Evolutionary conservation across 2,888 invertebrate genomes (phyloP), one percentile per base, ranked within the genome.

Genomic region (Macrosoma leucophasiata): DNA sequence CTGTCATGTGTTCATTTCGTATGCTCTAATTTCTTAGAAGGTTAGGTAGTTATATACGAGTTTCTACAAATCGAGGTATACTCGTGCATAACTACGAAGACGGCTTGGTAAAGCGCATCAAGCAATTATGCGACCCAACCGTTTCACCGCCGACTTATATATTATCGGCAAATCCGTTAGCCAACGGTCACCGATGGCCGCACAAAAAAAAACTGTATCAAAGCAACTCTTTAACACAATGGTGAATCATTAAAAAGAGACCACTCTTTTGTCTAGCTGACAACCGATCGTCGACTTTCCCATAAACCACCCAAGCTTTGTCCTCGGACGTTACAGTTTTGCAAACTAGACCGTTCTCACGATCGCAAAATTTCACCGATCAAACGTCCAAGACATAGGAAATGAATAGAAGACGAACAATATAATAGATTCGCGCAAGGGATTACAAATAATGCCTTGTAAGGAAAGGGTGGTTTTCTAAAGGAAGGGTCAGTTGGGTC

Each of bases 371-470:
- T 71, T 81, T 79, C 74, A 66, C 69, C 68, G 62, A 75, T 70
- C 72, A 63, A 64, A 67, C 65, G 69, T 67, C 67, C 71, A 56
- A 69, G 56, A 52, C 52, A 55, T 59, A 55, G 57, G 55, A 57
- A 60, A 48, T 62, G 69, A 76, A 76, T 71, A 58, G 72, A 57
- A 44, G 56, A 55, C 49, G 60, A 55, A 82, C 77, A 81, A 81
- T 70, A 50, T 58, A 84, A 86, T 85, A 85, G 85, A 84, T 86
- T 85, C 85, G 85, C 85, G 69, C 77, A 81, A 84, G 84, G 85
- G 78, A 78, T 78, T 81, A 81, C 85, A 82, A 86, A 85, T 85
- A 85, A 86, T 85, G 62, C 62, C 65, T 70, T 77, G 73, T 73
- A 77, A 78, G 77, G 75, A 82, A 81, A 62, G 82, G 82, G 72